A percentile compares a stretch with the other conserved stretches of the same genome.
Evolutionary conservation across 2,113 vertebrate genomes (phyloP).

Genomic region (Ptilorrhoa leucosticta): DNA sequence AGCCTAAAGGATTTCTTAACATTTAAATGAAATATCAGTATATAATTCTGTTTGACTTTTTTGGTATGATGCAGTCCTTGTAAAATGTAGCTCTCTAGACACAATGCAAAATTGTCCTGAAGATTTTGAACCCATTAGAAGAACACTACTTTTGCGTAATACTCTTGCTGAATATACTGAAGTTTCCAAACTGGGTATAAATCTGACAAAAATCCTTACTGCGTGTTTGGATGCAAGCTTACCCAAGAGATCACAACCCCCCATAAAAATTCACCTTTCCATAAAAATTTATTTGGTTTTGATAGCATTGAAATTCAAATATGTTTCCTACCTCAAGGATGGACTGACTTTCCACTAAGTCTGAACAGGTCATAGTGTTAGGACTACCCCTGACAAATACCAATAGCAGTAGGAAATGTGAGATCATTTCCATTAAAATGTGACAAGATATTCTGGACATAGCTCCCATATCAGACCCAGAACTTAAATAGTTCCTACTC

Average conservation of each 20-base stretch:
- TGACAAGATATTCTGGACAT: background rate
- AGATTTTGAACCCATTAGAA: background rate
- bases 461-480: background rate
- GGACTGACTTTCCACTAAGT: background rate
- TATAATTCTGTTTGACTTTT: background rate
- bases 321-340: background rate
- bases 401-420: background rate
- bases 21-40: background rate
- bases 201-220: background rate
- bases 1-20: slow-evolving; percentile 1
- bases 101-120: background rate
- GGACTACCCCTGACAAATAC: background rate
- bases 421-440: background rate
- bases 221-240: background rate
- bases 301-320: background rate
- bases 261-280: background rate
- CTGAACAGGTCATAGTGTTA: background rate
- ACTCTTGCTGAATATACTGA: background rate
- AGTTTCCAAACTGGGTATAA: background rate
- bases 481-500: background rate
- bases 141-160: background rate
- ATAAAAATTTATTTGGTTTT: background rate
- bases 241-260: background rate
- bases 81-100: background rate
- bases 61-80: background rate